Evolutionary conservation across 2,888 invertebrate species (phyloP), one percentile per base, ranked within the genome.

Genomic region (Dastarcus helophoroides): DNA sequence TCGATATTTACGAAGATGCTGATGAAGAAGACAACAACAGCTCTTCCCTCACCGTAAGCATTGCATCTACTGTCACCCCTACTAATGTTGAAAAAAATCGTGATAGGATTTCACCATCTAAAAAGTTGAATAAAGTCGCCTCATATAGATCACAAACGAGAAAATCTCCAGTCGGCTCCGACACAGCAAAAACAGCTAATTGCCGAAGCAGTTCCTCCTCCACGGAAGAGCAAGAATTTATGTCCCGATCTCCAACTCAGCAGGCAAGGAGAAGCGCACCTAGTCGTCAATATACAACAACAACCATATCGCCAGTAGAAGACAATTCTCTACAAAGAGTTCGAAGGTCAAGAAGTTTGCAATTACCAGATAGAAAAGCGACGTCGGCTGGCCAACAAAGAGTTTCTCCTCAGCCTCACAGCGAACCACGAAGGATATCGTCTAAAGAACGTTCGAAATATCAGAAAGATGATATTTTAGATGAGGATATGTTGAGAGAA

Each of bases 301-400:
- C 33, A 13, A 33, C 26, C 7, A 34, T 21, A 27, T 30, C 36
- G 19, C 25, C 36, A 19, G 46, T 47, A 28, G 54, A 55, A 14
- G 53, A 53, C 29, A 31, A 40, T 3, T 22, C 40, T 14, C 25
- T 46, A 7, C 50, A 52, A 31, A 47, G 66, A 28, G 69, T 69
- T 8, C 46, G 68, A 36, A 54, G 71, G 14, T 69, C 69, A 1
- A 65, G 75, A 44, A 76, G 76, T 40, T 60, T 77, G 14, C 76
- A 77, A 46, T 56, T 76, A 14, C 74, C 72, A 1, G 76, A 76
- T 7, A 15, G 23, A 7, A 22, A 22, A 14, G 27, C 30, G 16
- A 22, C 23, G 6, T 13, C 9, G 7, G 14, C 25, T 14, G 23
- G 17, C 1, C 12, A 17, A 10, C 31, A 31, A 13, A 34, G 40